These are phyloP conservation scores for Drosophila ironensis DNA, from an alignment of 1,140 invertebrate genomes.

Conservation along the genomic window DNA sequence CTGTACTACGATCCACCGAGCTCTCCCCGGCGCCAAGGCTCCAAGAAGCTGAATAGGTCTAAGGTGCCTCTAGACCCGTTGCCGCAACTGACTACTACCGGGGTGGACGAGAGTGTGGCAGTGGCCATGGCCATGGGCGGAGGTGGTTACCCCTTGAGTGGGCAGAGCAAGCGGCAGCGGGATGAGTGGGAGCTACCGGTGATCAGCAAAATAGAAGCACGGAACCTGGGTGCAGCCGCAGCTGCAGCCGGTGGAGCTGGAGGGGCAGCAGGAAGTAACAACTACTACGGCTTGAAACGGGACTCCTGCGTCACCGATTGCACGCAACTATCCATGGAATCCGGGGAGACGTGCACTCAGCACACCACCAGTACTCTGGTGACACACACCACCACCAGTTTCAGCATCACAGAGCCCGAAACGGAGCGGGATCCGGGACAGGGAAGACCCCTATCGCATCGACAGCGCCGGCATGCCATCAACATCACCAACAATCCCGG, in stretches of 20 bases:
- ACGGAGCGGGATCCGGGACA: conserved; percentile 5
- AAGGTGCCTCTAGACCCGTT: conserved; percentile 33
- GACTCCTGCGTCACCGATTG: conserved; percentile 79
- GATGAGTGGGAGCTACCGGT: conserved; percentile 70
- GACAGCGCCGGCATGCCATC: conserved; percentile 76
- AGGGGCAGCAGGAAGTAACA: background rate
- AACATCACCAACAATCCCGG: conserved; percentile 82
- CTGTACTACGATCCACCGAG: conserved; percentile 63
- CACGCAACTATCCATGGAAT: conserved; percentile 75
- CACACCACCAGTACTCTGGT: conserved; percentile 66
- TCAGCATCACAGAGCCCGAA: conserved; percentile 70
- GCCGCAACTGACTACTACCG: conserved; percentile 49
- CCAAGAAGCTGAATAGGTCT: conserved; percentile 54
- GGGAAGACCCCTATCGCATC: conserved; percentile 16
- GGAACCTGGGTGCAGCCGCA: conserved; percentile 48
- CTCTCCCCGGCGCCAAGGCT: conserved; percentile 62
- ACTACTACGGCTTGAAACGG: conserved; percentile 61
- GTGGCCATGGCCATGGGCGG: conserved; percentile 12
- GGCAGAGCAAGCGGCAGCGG: conserved; percentile 45
- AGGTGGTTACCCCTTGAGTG: background rate
- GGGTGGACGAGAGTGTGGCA: conserved; percentile 18
- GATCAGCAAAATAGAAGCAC: conserved; percentile 66
- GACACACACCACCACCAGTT: conserved; percentile 77
- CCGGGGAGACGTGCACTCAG: conserved; percentile 59
- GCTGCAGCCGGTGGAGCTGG: background rate